Conservation (phyloP, 1,140 invertebrate species). For the Formica selysi region DNA sequence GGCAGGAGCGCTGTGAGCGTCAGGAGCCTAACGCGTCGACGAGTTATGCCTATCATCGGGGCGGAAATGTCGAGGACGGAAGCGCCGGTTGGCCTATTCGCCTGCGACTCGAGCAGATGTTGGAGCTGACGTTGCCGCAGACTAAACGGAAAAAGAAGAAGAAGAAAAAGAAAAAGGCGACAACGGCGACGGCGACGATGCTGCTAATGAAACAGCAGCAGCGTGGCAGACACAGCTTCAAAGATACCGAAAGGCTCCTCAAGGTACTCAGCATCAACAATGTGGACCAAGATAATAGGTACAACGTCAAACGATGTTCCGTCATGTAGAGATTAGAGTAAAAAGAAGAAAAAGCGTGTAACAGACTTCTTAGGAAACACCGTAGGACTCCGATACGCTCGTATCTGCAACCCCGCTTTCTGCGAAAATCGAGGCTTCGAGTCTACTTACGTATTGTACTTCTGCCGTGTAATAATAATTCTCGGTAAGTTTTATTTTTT, state of each 20-base stretch:
- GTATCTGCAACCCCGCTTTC: slow-evolving; percentile 34
- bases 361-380: slow-evolving; percentile 30
- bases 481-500: slow-evolving; percentile 3
- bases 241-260: slow-evolving; percentile 84
- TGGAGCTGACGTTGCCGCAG: slow-evolving; percentile 81
- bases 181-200: slow-evolving; percentile 69
- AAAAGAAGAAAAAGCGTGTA: slow-evolving; percentile 35
- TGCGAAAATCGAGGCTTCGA: slow-evolving; percentile 27
- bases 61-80: slow-evolving; percentile 65
- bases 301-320: slow-evolving; percentile 84
- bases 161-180: slow-evolving; percentile 71
- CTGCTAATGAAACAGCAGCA: slow-evolving; percentile 78
- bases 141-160: slow-evolving; percentile 77
- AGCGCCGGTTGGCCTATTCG: slow-evolving; percentile 81
- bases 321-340: slow-evolving; percentile 81
- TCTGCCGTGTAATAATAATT: neutral
- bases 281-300: slow-evolving; percentile 85
- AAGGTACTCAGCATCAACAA: slow-evolving; percentile 85
- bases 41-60: slow-evolving; percentile 61
- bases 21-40: slow-evolving; percentile 58
- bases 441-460: neutral
- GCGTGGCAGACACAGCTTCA: slow-evolving; percentile 78
- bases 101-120: slow-evolving; percentile 82
- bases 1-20: slow-evolving; percentile 36
- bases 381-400: slow-evolving; percentile 30